Percentiles rank a stretch among this genome's conserved stretches.
Evolutionary conservation across 2,113 vertebrate species (phyloP).

Genomic region (Pachypanchax playfairii): DNA sequence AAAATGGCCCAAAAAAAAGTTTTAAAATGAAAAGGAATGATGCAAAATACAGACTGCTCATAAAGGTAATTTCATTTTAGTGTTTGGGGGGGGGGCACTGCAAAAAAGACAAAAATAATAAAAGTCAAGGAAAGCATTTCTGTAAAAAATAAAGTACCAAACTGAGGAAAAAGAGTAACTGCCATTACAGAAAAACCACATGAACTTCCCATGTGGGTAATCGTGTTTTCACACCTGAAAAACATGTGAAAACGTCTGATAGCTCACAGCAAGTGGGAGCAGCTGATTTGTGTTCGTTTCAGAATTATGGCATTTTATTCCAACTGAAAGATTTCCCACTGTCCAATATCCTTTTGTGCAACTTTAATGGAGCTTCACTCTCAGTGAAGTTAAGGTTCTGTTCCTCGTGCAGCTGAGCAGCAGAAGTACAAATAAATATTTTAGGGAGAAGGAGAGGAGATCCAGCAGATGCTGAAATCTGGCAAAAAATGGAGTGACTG

Average conservation of each 20-base stretch:
- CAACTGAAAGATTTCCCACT: slow-evolving; percentile 13
- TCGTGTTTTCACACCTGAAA: no score
- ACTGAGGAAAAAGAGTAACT: slow-evolving; percentile 24
- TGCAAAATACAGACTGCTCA: slow-evolving; percentile 21
- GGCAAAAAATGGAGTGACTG: slow-evolving; percentile 22
- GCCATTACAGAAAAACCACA: no score
- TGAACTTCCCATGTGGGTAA: no score
- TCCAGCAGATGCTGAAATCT: slow-evolving; percentile 18
- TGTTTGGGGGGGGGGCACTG: slow-evolving; percentile 21
- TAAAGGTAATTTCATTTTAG: slow-evolving; percentile 12
- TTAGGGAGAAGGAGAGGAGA: slow-evolving; percentile 16
- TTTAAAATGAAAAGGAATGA: slow-evolving; percentile 42
- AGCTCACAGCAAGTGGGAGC: slow-evolving; percentile 55
- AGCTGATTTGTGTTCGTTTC: slow-evolving; percentile 37
- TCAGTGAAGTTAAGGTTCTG: slow-evolving; percentile 1
- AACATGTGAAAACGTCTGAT: no score
- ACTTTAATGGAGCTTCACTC: slow-evolving; percentile 1
- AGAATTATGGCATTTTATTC: slow-evolving; percentile 57
- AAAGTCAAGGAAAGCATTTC: slow-evolving; percentile 24
- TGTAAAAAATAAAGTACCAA: slow-evolving; percentile 24
- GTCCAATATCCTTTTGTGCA: slow-evolving; percentile 7
- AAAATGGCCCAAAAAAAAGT: slow-evolving; percentile 6
- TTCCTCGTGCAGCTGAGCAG: slow-evolving; percentile 24
- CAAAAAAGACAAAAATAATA: slow-evolving; percentile 29
- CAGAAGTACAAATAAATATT: slow-evolving; percentile 13